Evolutionary conservation across 2,888 invertebrate genomes (phyloP), one percentile per base, ranked within the genome.

Genomic region (Oithona nana): DNA sequence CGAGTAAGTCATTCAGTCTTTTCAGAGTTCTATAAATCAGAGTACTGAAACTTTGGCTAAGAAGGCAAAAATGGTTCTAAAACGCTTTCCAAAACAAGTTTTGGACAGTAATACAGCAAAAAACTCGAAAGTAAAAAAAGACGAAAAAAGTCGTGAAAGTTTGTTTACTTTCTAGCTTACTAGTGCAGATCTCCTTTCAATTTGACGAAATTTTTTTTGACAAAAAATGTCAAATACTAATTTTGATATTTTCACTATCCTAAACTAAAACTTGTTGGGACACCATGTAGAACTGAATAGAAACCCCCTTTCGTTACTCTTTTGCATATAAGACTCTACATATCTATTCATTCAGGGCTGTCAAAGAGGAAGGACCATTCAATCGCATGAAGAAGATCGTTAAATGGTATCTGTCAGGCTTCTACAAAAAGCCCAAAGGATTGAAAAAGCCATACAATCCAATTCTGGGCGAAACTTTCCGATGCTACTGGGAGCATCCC

Each of bases 381-480:
- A 83, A 82, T 28, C 79, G 94, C 65, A 93, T 94, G 83, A 88
- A 88, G 71, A 77, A 79, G 26, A 83, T 94, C 1, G 83, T 88
- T 0, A 81, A 83, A 68, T 93, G 90, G 89, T 94, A 93, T 74
- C 77, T 93, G 29, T 90, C 90, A 0, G 92, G 93, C 11, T 82
- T 93, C 71, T 88, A 93, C 74, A 85, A 90, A 68, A 93, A 94
- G 72, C 93, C 93, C 0, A 88, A 88, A 73, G 93, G 93, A 2
- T 77, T 93, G 56, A 94, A 93, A 74, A 94, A 94, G 72, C 93
- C 93, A 0, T 94, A 93, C 72, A 94, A 94, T 77, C 93, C 93
- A 0, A 87, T 93, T 61, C 78, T 94, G 57, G 93, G 93, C 0
- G 93, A 93, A 75, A 84, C 83, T 1, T 93, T 89, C 75, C 79